phyloP scores from a whole-genome alignment of 1,140 invertebrate species.

The Arctopsyche grandis region DNA sequence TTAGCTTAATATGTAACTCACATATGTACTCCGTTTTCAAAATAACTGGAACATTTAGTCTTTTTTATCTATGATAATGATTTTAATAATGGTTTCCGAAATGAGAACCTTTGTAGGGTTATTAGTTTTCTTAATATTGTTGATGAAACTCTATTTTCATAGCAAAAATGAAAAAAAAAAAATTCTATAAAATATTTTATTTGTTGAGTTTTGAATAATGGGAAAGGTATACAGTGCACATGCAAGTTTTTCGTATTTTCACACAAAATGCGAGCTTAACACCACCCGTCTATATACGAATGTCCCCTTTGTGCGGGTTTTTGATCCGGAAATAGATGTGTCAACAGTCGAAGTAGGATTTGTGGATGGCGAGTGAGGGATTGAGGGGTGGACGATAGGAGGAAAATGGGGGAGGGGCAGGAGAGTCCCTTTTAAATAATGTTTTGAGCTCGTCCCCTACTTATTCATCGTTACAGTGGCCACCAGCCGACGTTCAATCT shows the following conservation, averaged over 20 bases:
- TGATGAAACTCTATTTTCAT: too few relatives aligned
- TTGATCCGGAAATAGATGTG: slow-evolving; percentile 43
- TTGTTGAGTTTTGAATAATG: too few relatives aligned
- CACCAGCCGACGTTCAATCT: neutral
- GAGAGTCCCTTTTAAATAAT: slow-evolving; percentile 35
- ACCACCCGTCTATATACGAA: slow-evolving; percentile 29
- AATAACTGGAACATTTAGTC: too few relatives aligned
- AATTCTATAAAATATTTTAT: too few relatives aligned
- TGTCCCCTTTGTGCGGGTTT: slow-evolving; percentile 35
- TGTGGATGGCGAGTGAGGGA: slow-evolving; percentile 26
- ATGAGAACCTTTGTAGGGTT: too few relatives aligned
- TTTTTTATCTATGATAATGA: too few relatives aligned
- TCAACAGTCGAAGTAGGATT: slow-evolving; percentile 43
- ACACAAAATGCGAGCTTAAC: slow-evolving; percentile 10
- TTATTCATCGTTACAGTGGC: slow-evolving; percentile 33
- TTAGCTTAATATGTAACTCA: too few relatives aligned
- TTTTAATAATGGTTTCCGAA: too few relatives aligned
- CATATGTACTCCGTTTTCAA: too few relatives aligned
- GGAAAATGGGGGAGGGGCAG: neutral
- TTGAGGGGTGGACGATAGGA: neutral
- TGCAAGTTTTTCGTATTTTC: slow-evolving; percentile 15
- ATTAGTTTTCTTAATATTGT: too few relatives aligned
- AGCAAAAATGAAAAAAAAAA: too few relatives aligned
- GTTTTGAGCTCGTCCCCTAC: slow-evolving; percentile 28
- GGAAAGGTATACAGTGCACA: too few relatives aligned